Conservation (phyloP, 2,113 vertebrate species). For the Peromyscus polionotus region DNA sequence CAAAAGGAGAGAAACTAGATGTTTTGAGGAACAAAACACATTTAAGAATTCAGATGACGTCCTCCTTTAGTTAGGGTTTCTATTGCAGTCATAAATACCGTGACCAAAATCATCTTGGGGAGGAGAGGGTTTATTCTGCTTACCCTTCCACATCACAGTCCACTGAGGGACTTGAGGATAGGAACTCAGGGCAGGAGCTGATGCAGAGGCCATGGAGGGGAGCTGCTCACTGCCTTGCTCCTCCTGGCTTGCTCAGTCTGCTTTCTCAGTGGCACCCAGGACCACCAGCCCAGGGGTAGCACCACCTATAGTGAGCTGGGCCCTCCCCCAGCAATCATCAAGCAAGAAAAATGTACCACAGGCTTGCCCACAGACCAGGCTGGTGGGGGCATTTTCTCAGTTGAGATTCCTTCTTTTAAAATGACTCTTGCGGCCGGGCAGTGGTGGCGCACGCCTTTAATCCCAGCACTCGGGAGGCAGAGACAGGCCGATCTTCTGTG, state of each 20-base stretch:
- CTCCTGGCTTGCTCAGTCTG: neutral
- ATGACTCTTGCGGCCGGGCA: too few species aligned
- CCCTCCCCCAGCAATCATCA: neutral
- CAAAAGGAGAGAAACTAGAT: neutral
- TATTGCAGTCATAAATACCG: neutral
- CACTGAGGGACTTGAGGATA: neutral
- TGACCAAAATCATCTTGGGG: neutral
- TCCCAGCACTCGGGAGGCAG: too few species aligned
- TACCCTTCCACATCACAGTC: neutral
- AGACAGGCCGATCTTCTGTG: too few species aligned
- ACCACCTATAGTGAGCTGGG: neutral
- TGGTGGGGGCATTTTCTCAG: neutral
- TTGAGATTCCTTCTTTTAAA: neutral
- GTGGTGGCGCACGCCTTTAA: too few species aligned
- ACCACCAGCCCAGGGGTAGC: too few species aligned
- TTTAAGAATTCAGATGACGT: constrained; percentile 33
- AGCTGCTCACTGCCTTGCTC: neutral
- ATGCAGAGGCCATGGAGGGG: neutral
- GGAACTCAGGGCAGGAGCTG: neutral
- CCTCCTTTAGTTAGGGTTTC: neutral
- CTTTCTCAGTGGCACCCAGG: neutral
- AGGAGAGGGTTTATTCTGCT: neutral
- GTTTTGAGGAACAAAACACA: neutral
- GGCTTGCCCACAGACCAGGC: neutral
- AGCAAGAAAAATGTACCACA: neutral